Conservation (phyloP, 2,797 vertebrate species). For the Typhlichthys subterraneus region DNA sequence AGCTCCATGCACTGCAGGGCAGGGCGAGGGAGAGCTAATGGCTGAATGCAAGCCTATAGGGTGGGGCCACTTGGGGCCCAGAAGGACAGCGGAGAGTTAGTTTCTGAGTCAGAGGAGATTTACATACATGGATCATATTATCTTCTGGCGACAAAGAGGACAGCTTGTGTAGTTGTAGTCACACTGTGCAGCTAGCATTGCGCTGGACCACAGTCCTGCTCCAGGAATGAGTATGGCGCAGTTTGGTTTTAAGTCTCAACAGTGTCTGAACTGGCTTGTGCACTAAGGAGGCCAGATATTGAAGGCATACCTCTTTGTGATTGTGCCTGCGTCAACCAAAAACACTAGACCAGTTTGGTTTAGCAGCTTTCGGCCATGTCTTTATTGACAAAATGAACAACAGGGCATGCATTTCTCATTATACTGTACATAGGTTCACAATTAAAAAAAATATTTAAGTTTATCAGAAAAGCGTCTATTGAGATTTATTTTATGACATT, state of each 20-base stretch:
- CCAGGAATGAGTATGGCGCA: background rate
- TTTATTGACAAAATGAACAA: no score
- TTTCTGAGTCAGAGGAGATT: conserved; percentile 8
- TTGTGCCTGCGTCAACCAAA: no score
- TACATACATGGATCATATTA: conserved; percentile 15
- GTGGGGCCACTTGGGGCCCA: conserved; percentile 6
- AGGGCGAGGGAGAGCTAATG: conserved; percentile 74
- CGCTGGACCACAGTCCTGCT: background rate
- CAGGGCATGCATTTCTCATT: no score
- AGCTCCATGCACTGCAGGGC: conserved; percentile 64
- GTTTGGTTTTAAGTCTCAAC: background rate
- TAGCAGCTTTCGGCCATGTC: no score
- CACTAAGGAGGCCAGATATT: no score
- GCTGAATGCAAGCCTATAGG: conserved; percentile 36
- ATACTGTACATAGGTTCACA: no score
- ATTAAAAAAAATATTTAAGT: no score
- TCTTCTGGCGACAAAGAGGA: conserved; percentile 32
- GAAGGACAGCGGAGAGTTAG: conserved; percentile 19
- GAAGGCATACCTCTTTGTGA: no score
- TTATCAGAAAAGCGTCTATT: no score
- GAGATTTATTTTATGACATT: no score
- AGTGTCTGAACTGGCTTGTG: no score
- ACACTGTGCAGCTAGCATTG: background rate
- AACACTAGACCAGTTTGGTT: no score
- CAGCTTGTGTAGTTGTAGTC: background rate